Evolutionary conservation across 2,113 vertebrate species (phyloP), one percentile per base, ranked within the genome.

Genomic region (Cheirogaleus medius): DNA sequence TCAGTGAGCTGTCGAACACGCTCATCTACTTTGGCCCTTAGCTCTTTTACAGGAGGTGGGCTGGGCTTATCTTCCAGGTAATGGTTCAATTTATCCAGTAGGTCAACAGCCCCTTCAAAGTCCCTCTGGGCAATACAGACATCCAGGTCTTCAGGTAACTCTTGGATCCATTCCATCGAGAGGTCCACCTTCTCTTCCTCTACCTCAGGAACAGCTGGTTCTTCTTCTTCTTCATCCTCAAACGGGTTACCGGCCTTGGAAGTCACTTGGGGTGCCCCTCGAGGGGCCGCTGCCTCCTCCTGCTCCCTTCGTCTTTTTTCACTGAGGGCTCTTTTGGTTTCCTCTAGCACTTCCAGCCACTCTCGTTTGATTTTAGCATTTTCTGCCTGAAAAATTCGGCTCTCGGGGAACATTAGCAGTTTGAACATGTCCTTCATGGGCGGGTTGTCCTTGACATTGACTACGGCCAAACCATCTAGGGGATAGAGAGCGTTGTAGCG

Each of bases 341-440:
- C 99, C 34, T 99, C 99, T 98, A 99, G 98, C 95, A 99, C 99
- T 97, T 99, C 99, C 98, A 99, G 98, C 99, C 99, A 99, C 98
- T 99, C 99, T 73, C 99, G 99, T 98, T 99, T 99, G 94, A 99
- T 99, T 93, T 99, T 99, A 97, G 99, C 99, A n/a, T 99, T 99
- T 97, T 99, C 99, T 0, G 99, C 99, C 98, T 99, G 99, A 95
- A 99, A 99, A 96, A 99, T 99, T 90, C 99, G 99, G 82, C 99
- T 99, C 96, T 99, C 99, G 0, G 99, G 99, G 98, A 99, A 99
- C 99, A 99, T 99, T 5, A 99, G 99, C 96, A 99, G 99, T 98
- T 99, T 99, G 98, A 99, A 99, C 99, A 99, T 99, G 98, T 99
- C 99, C 97, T 99, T 99, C 99, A 99, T 99, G 21, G 99, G 99